Base-by-base conservation (phyloP, 2,113 vertebrate genomes). In the Psophia crepitans region DNA sequence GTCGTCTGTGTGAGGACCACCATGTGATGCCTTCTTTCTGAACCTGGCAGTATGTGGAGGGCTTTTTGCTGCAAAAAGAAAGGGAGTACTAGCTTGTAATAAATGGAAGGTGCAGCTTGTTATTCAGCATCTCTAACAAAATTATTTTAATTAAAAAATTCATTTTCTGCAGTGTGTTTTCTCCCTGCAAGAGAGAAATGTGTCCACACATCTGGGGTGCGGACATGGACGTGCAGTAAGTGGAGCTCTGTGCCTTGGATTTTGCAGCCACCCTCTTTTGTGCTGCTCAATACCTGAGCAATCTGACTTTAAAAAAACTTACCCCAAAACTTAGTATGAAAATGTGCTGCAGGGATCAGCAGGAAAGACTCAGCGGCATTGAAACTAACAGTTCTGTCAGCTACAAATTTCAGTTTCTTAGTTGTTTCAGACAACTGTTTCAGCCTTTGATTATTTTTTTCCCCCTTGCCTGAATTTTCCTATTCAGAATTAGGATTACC, bases 11-110 rank as follows among this genome's bases (percentile, higher is more conserved):
- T 16, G 2, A 10, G 69, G 39, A 6, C 39, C 21, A 8, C 48
- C 5, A 3, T 1, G 8, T 3, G n/a, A 2, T 5, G 15, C 30
- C 26, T 2, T 1, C 61, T 48, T 22, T 8, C 51, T 18, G 58
- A 26, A 18, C 33, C 70, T 14, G 33, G 18, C 18, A 2, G 28
- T 3, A 2, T 2, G n/a, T 21, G 54, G 39, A 26, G 63, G 46
- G 39, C 39, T 46, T 11, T 12, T 7, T 69, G 54, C 56, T 77
- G 48, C 48, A 35, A 24, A 33, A 33, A 22, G 24, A 32, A 39
- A 43, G 39, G 19, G 20, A 51, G 12, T 3, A 16, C 43, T 24
- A 23, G 33, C 57, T 30, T 27, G 18, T 28, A 35, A 37, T 32
- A 49, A 35, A 10, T 32, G 30, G n/a, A 28, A 60, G 66, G 6